Evolutionary conservation across 2,888 invertebrate species (phyloP), one percentile per base, ranked within the genome.

Genomic region (Calliphora vomitoria): DNA sequence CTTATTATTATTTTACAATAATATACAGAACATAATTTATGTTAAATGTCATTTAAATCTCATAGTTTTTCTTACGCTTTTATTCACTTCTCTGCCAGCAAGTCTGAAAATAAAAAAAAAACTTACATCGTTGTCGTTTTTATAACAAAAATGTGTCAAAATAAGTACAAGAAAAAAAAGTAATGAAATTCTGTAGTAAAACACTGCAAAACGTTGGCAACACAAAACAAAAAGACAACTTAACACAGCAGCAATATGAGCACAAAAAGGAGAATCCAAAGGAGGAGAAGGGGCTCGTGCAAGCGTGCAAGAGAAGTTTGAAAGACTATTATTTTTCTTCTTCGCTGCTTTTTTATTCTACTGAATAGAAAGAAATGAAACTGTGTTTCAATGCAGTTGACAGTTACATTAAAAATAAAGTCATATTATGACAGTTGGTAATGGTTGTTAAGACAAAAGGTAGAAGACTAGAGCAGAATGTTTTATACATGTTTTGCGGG

Each of bases 361-460:
- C 15, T n/a, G 15, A 47, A 83, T 64, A 69, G 41, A 82, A 82
- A 74, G 35, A 82, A 82, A 78, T 79, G 69, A 69, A 82, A 86
- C 82, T 76, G 74, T 64, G 53, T 74, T 85, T 76, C 64, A 82
- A 69, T 84, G 87, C 72, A 84, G 71, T 50, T 84, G 87, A 81
- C 87, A 87, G 83, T 87, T 87, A 87, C 87, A 87, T 87, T 84
- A 87, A 87, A 83, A 80, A 87, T 87, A 87, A 87, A 87, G 83
- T 87, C 83, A 80, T 87, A 84, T 84, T 87, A 78, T 87, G 87
- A 81, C 87, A 87, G 80, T 81, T 87, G 87, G 80, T 84, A 87
- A 87, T 87, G 83, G 81, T 66, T 84, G 66, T 76, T 87, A 74
- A 84, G 72, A 84, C 76, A 87, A 72, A 81, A 83, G 83, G 76